Base-by-base conservation (phyloP, 92 coral and sea anemone genomes). In the Isaurus tuberculatus region DNA sequence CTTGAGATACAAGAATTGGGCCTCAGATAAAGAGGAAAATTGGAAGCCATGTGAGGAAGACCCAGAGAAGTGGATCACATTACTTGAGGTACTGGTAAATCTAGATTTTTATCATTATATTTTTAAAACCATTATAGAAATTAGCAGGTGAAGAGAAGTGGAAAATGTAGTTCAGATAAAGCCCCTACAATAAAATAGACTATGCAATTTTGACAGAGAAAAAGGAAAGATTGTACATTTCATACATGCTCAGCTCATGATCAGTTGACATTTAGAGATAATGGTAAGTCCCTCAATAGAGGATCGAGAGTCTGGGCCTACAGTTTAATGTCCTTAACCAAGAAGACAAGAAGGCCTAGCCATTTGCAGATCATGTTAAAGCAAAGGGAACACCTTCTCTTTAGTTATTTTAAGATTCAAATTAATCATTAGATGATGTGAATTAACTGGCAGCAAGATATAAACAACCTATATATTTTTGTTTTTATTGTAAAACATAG, bases 41-140 rank as follows among this genome's bases (percentile, higher is more conserved):
- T 67, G 73, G 19, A 67, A 67, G 23, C 73, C 73, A 67, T 30
- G 37, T 6, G 73, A 67, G 6, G 37, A n/a, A 67, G 27, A 67
- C 6, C 73, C 73, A 67, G 73, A 23, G 22, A 67, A 67, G n/a
- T 67, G 73, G 73, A 67, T 67, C 25, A 67, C 73, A 3, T 67
- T 67, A 19, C 37, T 67, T 26, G 46, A 67, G 37, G 73, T 67
- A 26, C 63, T 55, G 17, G 25, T 55, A 0, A 55, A 55, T 55
- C 63, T 55, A 40, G 46, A 19, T 55, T 55, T 55, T 55, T 17
- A 20, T 55, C 22, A 14, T 14, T 17, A 17, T 19, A 17, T 55
- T 55, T 55, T 55, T 17, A 15, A 55, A 55, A 55, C 25, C 22
- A 55, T 17, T 55, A 55, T n/a, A n/a, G 7, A 55, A 55, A 55